phyloP scores from a whole-genome alignment of 1,140 invertebrate species.

The Conopomorpha cramerella region DNA sequence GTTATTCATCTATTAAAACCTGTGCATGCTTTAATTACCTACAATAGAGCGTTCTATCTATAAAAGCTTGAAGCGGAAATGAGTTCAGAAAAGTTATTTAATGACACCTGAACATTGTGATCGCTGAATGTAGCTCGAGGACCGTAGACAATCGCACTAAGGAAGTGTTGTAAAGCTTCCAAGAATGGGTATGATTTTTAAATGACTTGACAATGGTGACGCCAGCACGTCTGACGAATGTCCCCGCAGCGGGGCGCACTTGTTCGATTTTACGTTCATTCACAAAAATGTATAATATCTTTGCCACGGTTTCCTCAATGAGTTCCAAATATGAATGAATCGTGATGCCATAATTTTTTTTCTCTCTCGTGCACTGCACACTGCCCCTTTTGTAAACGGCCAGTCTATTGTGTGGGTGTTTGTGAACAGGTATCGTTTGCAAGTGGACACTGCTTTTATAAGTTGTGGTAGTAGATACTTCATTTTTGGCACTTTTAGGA shows the following conservation, averaged over 20 bases:
- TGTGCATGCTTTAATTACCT: too few relatives aligned
- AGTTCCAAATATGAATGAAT: constrained; percentile 16
- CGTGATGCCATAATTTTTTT: constrained; percentile 9
- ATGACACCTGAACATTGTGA: constrained; percentile 26
- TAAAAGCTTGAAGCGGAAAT: constrained; percentile 25
- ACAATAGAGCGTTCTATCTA: too few relatives aligned
- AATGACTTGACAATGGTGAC: constrained; percentile 12
- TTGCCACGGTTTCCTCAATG: constrained; percentile 12
- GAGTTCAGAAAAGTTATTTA: constrained; percentile 26
- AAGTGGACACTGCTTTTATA: too few relatives aligned
- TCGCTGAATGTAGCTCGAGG: constrained; percentile 1
- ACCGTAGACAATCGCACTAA: too few relatives aligned
- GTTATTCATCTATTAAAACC: too few relatives aligned
- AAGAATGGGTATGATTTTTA: constrained; percentile 14
- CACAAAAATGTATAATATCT: constrained; percentile 13
- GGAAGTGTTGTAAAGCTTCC: too few relatives aligned
- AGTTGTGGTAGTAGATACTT: too few relatives aligned
- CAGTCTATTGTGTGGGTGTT: too few relatives aligned
- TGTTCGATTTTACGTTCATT: constrained; percentile 19
- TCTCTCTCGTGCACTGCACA: too few relatives aligned
- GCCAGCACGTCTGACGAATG: constrained; percentile 12
- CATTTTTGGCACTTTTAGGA: too few relatives aligned
- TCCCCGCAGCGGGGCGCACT: constrained; percentile 15
- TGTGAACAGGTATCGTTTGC: too few relatives aligned
- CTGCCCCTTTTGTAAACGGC: too few relatives aligned